Percentiles rank a stretch among this genome's conserved stretches.
Conservation (phyloP, 2,888 invertebrate species). For the Lordiphosa fenestrarum region DNA sequence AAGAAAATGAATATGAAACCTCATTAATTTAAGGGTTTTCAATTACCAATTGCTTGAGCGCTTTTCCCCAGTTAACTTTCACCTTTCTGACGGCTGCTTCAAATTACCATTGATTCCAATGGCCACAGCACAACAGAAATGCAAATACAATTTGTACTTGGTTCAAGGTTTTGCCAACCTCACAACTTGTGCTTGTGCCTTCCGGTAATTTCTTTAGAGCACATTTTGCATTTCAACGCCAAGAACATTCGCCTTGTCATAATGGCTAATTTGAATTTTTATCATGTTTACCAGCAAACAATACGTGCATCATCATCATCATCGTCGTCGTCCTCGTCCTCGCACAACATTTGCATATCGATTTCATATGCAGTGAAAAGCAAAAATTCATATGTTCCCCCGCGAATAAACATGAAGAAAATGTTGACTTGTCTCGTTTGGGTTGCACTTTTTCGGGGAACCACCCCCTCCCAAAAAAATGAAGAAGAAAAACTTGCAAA, state of each 20-base stretch:
- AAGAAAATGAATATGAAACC: no score
- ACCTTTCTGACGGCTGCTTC: conserved; percentile 20
- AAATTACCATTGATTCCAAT: conserved; percentile 31
- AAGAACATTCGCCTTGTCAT: conserved; percentile 31
- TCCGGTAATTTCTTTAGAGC: conserved; percentile 59
- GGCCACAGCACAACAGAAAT: conserved; percentile 27
- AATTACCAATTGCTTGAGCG: no score
- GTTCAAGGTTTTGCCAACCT: conserved; percentile 46
- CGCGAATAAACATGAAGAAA: conserved; percentile 63
- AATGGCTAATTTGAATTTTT: conserved; percentile 75
- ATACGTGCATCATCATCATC: conserved; percentile 65
- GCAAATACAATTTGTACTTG: conserved; percentile 44
- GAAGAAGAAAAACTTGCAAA: conserved; percentile 52
- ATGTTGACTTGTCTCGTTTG: conserved; percentile 52
- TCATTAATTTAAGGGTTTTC: no score
- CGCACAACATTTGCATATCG: conserved; percentile 69
- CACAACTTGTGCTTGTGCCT: conserved; percentile 22
- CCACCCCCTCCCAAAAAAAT: conserved; percentile 40
- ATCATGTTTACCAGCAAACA: conserved; percentile 74
- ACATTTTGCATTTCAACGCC: conserved; percentile 67
- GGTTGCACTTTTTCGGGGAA: conserved; percentile 12
- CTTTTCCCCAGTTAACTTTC: conserved; percentile 10
- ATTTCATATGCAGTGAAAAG: conserved; percentile 62
- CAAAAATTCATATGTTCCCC: conserved; percentile 42
- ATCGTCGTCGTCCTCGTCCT: conserved; percentile 33